phyloP scores from a whole-genome alignment of 2,888 invertebrate genomes.

The Rhagonycha fulva region DNA sequence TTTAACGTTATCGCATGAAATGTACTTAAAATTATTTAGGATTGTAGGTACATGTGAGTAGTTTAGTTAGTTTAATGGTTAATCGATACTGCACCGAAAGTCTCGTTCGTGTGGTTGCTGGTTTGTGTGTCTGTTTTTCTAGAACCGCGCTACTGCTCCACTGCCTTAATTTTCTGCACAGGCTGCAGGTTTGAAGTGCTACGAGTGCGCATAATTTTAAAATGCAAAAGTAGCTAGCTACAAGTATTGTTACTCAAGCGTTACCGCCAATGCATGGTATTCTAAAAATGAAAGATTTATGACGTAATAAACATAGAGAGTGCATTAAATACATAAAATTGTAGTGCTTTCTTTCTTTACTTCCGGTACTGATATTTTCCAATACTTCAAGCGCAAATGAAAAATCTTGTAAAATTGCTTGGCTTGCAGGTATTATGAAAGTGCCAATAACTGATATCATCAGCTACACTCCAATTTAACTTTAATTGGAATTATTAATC shows the following conservation, averaged over 20 bases:
- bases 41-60: not conserved
- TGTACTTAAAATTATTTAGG: not conserved
- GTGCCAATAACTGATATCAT: not conserved
- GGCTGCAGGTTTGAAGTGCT: not conserved
- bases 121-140: not conserved
- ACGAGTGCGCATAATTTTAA: not conserved
- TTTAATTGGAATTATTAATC: not conserved
- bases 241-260: not conserved
- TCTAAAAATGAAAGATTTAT: not conserved
- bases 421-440: not conserved
- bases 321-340: not conserved
- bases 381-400: not conserved
- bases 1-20: not conserved
- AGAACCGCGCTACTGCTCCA: not conserved
- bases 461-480: not conserved
- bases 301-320: not conserved
- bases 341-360: not conserved
- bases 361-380: not conserved
- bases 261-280: not conserved
- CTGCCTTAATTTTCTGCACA: not conserved
- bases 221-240: not conserved
- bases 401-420: not conserved
- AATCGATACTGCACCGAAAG: not conserved
- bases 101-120: not conserved
- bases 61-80: not conserved